phyloP scores from a whole-genome alignment of 2,888 invertebrate genomes.

The Trachelus tabidus region DNA sequence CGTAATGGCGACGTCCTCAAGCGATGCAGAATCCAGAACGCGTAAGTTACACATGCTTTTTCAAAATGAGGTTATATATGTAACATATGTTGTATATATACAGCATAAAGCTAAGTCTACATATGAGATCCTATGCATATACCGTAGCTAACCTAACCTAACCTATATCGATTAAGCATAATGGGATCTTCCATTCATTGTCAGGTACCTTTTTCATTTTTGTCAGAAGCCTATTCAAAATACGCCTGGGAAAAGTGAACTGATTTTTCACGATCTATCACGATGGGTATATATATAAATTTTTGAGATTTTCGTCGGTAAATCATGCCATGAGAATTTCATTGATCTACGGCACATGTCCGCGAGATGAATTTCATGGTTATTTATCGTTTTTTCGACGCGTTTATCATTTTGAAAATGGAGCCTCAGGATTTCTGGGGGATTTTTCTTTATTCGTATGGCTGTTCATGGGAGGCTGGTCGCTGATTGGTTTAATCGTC shows the following conservation, averaged over 20 bases:
- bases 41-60: constrained; percentile 68
- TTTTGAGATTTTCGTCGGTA: background rate
- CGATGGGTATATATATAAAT: background rate
- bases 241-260: background rate
- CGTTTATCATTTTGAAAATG: background rate
- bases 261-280: background rate
- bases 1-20: constrained; percentile 76
- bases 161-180: background rate
- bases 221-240: background rate
- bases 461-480: too few relatives aligned
- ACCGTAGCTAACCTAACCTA: too few relatives aligned
- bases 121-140: too few relatives aligned
- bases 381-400: background rate
- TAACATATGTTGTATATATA: too few relatives aligned
- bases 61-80: background rate
- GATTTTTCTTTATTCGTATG: background rate
- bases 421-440: background rate
- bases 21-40: constrained; percentile 75
- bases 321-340: background rate
- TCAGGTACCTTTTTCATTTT: background rate
- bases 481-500: background rate
- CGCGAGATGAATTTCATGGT: background rate
- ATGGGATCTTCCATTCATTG: background rate
- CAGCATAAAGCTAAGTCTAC: too few relatives aligned
- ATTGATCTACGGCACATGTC: background rate